phyloP scores from a whole-genome alignment of 2,797 vertebrate genomes.

The Acomys russatus region DNA sequence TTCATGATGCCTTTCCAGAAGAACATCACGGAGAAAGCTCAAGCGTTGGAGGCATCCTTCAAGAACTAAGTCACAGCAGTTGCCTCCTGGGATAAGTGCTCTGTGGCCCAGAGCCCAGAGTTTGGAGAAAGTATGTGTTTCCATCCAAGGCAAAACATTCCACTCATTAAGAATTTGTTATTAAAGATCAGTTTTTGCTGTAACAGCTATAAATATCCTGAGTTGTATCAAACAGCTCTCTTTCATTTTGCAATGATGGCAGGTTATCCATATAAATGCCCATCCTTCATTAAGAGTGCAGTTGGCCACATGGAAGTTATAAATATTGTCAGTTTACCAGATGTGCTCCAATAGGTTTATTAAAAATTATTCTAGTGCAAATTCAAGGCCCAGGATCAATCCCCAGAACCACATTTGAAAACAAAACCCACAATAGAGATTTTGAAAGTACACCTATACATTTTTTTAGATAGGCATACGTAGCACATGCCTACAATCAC shows the following conservation, averaged over 20 bases:
- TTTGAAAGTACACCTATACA: neutral
- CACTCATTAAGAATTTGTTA: neutral
- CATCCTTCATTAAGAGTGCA: neutral
- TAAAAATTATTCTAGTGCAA: slow-evolving; percentile 4
- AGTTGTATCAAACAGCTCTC: slow-evolving; percentile 12
- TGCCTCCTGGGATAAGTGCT: neutral
- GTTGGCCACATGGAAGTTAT: slow-evolving; percentile 21
- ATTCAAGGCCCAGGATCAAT: neutral
- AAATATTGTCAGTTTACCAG: slow-evolving; percentile 40
- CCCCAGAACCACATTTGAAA: neutral
- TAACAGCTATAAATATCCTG: slow-evolving; percentile 52
- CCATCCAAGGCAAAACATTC: slow-evolving; percentile 54
- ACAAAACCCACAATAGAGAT: neutral
- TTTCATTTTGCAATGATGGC: slow-evolving; percentile 33
- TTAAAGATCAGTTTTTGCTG: slow-evolving; percentile 64
- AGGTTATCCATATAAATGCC: slow-evolving; percentile 5
- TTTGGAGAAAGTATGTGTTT: slow-evolving; percentile 55
- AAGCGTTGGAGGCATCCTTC: slow-evolving; percentile 72
- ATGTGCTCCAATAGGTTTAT: neutral
- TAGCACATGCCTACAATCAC: neutral
- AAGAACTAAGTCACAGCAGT: slow-evolving; percentile 65
- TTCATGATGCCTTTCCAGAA: slow-evolving; percentile 91
- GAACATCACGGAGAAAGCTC: slow-evolving; percentile 87
- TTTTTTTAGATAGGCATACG: neutral
- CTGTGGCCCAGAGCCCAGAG: neutral